Percentiles rank a stretch among this genome's conserved stretches.
phyloP scores from a whole-genome alignment of 2,888 invertebrate genomes.

The Protonemura montana region DNA sequence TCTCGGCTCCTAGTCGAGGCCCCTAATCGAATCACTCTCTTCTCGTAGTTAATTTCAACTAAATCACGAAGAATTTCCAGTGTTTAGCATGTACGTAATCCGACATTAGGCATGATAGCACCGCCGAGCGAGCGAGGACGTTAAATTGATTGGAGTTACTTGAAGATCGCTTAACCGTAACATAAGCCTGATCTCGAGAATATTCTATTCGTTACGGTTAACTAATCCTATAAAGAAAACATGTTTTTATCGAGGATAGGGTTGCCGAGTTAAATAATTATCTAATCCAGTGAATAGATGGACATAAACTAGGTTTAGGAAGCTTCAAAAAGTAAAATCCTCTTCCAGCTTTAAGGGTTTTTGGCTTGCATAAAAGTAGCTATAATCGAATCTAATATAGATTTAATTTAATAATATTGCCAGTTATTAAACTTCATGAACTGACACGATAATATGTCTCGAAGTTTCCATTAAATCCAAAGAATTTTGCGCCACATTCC shows the following conservation, averaged over 20 bases:
- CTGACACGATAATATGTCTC: no score
- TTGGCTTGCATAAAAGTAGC: not conserved
- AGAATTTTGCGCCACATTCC: not conserved
- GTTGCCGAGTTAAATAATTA: conserved; percentile 23
- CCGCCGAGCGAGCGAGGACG: not conserved
- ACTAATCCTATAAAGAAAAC: conserved; percentile 39
- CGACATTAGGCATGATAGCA: not conserved
- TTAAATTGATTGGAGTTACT: conserved; percentile 32
- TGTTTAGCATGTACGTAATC: conserved; percentile 3
- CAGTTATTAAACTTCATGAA: not conserved
- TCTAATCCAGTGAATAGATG: conserved; percentile 24
- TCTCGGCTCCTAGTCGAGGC: not conserved
- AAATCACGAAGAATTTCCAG: conserved; percentile 17
- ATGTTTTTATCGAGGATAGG: conserved; percentile 31
- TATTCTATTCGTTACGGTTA: conserved; percentile 26
- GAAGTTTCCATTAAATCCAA: no score
- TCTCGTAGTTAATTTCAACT: conserved; percentile 19
- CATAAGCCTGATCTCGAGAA: conserved; percentile 23
- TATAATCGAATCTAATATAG: not conserved
- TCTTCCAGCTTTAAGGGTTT: not conserved
- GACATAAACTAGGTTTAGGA: conserved; percentile 22
- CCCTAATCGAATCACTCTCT: conserved; percentile 26
- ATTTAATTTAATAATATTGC: conserved; percentile 30
- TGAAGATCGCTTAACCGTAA: conserved; percentile 33
- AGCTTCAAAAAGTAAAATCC: conserved; percentile 19